phyloP scores from a whole-genome alignment of 2,113 vertebrate species.

The Oxyura jamaicensis region DNA sequence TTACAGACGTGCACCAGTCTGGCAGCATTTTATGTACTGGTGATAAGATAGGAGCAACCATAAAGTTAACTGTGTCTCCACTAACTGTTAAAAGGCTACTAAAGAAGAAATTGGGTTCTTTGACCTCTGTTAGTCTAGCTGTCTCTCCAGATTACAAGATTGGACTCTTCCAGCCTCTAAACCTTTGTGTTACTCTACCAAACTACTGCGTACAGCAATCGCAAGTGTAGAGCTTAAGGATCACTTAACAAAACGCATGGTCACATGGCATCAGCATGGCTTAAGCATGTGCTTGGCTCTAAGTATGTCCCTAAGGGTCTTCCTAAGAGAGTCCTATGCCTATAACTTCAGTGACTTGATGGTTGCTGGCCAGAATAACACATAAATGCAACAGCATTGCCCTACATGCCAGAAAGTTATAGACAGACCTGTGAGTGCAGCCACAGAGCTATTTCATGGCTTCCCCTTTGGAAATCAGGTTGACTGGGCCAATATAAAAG shows the following conservation, averaged over 20 bases:
- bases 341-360: background rate
- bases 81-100: background rate
- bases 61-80: constrained; percentile 65
- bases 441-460: background rate
- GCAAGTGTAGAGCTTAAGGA: background rate
- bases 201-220: background rate
- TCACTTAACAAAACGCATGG: background rate
- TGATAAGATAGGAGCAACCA: constrained; percentile 58
- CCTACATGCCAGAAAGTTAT: background rate
- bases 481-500: background rate
- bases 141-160: background rate
- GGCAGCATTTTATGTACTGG: background rate
- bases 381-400: background rate
- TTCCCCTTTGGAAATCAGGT: background rate
- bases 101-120: background rate
- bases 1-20: background rate
- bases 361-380: background rate
- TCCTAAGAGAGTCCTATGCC: background rate
- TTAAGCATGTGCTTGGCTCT: background rate
- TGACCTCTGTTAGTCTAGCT: constrained; percentile 9
- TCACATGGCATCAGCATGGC: background rate
- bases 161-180: background rate
- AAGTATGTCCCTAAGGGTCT: background rate
- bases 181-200: background rate
- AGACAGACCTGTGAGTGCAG: background rate